Percentiles rank a stretch among this genome's conserved stretches.
Conservation (phyloP, 2,888 invertebrate species). For the Imbricaverruca yamaguchii region DNA sequence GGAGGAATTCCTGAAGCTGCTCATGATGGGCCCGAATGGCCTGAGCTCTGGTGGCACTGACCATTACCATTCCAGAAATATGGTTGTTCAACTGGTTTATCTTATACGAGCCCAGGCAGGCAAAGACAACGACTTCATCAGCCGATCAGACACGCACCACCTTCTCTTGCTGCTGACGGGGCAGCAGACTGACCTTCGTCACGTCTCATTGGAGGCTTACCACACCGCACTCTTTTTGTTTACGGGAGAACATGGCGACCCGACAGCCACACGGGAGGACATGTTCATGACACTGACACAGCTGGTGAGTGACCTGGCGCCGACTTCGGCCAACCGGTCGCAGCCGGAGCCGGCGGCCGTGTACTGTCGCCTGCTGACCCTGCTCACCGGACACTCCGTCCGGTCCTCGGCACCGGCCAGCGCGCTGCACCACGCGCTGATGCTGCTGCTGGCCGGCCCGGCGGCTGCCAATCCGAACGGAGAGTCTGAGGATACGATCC, state of each 20-base stretch:
- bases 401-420: neutral
- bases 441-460: neutral
- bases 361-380: neutral
- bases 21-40: neutral
- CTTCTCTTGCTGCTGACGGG: neutral
- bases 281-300: neutral
- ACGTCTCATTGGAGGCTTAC: neutral
- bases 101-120: neutral
- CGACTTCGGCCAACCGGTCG: neutral
- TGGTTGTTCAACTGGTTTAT: neutral
- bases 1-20: neutral
- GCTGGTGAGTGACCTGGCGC: neutral
- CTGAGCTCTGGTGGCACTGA: too few relatives aligned
- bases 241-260: neutral
- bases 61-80: too few relatives aligned
- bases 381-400: neutral
- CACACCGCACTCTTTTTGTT: neutral
- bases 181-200: neutral
- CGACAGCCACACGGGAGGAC: neutral
- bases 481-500: neutral
- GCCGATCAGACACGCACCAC: neutral
- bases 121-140: neutral
- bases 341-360: neutral
- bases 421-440: neutral
- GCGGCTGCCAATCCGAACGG: neutral